Evolutionary conservation across 2,888 invertebrate genomes (phyloP).

Genomic region (Acrobasis consociella): DNA sequence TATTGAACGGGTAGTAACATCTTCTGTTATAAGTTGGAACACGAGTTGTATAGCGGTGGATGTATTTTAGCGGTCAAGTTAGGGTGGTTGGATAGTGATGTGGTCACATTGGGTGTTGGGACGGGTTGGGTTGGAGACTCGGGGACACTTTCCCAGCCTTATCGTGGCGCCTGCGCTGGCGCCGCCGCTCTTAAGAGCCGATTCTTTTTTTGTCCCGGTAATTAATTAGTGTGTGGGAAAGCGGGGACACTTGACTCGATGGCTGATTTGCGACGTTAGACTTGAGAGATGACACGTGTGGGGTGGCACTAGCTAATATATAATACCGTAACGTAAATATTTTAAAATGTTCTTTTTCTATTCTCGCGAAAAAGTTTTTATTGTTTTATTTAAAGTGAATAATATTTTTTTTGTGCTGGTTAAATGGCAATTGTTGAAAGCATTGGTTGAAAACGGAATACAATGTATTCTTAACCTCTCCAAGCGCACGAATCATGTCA

Average conservation of each 20-base stretch:
- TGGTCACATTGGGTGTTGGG: not conserved
- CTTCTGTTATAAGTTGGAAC: not conserved
- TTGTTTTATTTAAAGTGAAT: too few species aligned
- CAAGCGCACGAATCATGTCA: too few species aligned
- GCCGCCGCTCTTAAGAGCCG: slow-evolving; percentile 73
- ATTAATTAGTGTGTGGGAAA: slow-evolving; percentile 72
- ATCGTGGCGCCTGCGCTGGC: slow-evolving; percentile 48
- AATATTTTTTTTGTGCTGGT: too few species aligned
- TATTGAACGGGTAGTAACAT: not conserved
- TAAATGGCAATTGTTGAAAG: too few species aligned
- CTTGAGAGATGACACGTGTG: not conserved
- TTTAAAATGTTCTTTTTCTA: too few species aligned
- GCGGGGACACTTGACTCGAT: slow-evolving; percentile 36
- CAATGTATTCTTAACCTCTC: too few species aligned
- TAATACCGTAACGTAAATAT: too few species aligned
- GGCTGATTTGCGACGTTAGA: slow-evolving; percentile 44
- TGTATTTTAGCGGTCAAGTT: slow-evolving; percentile 2
- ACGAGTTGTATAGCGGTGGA: not conserved
- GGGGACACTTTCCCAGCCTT: slow-evolving; percentile 19
- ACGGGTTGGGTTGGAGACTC: not conserved
- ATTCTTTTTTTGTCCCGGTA: slow-evolving; percentile 72
- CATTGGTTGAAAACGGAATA: too few species aligned
- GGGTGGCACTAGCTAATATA: not conserved
- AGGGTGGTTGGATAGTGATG: not conserved
- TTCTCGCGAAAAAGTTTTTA: too few species aligned